A percentile compares a stretch with the other conserved stretches of the same genome.
These are phyloP conservation scores for Palaemon carinicauda DNA, from an alignment of 1,140 invertebrate genomes.

Conservation along the genomic window DNA sequence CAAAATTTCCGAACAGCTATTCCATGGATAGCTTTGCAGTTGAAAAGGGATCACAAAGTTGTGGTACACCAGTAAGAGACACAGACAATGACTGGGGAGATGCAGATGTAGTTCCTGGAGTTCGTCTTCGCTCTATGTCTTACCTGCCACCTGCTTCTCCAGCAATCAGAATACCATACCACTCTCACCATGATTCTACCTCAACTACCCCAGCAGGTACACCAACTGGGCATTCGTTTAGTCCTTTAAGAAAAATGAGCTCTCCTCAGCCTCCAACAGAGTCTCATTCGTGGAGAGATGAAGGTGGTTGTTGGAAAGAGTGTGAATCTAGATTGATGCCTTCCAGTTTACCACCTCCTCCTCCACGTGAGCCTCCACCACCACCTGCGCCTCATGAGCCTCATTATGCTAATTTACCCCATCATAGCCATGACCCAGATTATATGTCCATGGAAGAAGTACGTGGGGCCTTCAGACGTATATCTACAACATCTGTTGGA, in stretches of 20 bases:
- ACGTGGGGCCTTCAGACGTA: constrained; percentile 51
- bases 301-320: constrained; percentile 39
- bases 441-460: constrained; percentile 60
- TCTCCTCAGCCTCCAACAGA: constrained; percentile 33
- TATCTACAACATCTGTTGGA: constrained; percentile 33
- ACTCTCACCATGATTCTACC: constrained; percentile 44
- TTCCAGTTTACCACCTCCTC: constrained; percentile 4
- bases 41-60: constrained; percentile 35
- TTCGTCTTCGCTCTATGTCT: constrained; percentile 51
- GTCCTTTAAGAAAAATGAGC: constrained; percentile 39
- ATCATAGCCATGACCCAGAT: constrained; percentile 52
- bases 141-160: constrained; percentile 53
- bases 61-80: constrained; percentile 25
- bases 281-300: constrained; percentile 16
- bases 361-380: constrained; percentile 30
- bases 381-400: constrained; percentile 47
- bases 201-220: constrained; percentile 49
- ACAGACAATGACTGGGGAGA: constrained; percentile 15
- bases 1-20: constrained; percentile 59
- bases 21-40: constrained; percentile 59
- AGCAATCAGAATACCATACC: constrained; percentile 55
- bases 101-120: constrained; percentile 33
- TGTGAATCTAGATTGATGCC: constrained; percentile 29
- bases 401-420: constrained; percentile 58
- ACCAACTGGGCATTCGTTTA: constrained; percentile 34